Evolutionary conservation across 2,113 vertebrate species (phyloP).

Genomic region (Passer montanus): DNA sequence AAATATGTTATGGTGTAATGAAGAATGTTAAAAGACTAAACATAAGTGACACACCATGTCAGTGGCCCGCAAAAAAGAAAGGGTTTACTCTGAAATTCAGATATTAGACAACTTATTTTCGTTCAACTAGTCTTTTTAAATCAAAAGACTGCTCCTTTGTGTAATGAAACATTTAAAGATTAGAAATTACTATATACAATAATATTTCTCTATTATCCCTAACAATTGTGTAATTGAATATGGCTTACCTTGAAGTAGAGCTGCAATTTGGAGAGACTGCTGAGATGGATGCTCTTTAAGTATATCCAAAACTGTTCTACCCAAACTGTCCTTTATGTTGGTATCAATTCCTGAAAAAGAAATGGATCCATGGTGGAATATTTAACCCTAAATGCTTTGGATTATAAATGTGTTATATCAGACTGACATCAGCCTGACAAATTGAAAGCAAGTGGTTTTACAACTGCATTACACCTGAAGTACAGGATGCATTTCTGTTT

Average conservation of each 20-base stretch:
- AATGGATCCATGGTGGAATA: conserved; percentile 20
- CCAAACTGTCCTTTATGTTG: conserved; percentile 86
- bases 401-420: not conserved
- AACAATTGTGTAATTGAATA: not conserved
- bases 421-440: not conserved
- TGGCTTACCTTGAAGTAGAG: conserved; percentile 89
- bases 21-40: not conserved
- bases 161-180: not conserved
- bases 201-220: not conserved
- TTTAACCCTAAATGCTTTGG: not conserved
- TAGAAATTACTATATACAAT: not conserved
- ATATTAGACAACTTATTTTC: not conserved
- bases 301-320: conserved; percentile 91
- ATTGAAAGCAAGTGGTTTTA: not conserved
- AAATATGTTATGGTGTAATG: not conserved
- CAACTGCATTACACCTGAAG: not conserved
- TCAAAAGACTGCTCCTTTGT: not conserved
- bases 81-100: not conserved
- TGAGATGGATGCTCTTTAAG: conserved; percentile 92
- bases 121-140: not conserved
- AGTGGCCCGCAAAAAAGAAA: not conserved
- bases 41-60: not conserved
- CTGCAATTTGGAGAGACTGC: conserved; percentile 94
- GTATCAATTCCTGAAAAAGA: conserved; percentile 89
- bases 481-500: not conserved